Evolutionary conservation across 1,140 invertebrate species (phyloP).

Genomic region (Trichoplusia ni): DNA sequence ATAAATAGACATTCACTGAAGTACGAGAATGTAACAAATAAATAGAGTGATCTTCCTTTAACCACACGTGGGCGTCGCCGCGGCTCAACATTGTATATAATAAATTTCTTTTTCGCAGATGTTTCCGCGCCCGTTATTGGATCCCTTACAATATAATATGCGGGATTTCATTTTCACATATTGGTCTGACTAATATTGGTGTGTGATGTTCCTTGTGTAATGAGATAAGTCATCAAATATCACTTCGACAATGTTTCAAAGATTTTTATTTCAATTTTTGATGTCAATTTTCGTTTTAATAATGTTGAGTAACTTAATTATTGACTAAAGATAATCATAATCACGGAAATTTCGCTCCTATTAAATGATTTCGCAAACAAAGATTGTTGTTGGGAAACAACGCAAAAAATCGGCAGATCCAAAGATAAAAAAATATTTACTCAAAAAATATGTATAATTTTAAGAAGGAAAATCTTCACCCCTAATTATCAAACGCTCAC

Average conservation of each 20-base stretch:
- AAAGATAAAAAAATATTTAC: neutral
- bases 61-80: conserved; percentile 2
- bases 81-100: conserved; percentile 37
- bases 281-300: neutral
- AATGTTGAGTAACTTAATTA: neutral
- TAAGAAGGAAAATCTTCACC: conserved; percentile 1
- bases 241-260: neutral
- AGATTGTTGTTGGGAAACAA: conserved; percentile 8
- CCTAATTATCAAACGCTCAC: conserved; percentile 5
- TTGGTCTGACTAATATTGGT: conserved; percentile 43
- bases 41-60: neutral
- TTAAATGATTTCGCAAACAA: conserved; percentile 9
- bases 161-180: conserved; percentile 61
- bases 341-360: neutral
- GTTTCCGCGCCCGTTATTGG: conserved; percentile 56
- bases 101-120: conserved; percentile 62
- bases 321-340: conserved; percentile 1
- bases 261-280: neutral
- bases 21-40: neutral
- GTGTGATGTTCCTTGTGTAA: conserved; percentile 19
- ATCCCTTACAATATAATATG: conserved; percentile 64
- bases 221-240: neutral
- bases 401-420: neutral
- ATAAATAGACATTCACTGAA: neutral
- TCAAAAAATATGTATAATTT: conserved; percentile 6